Evolutionary conservation across 2,888 invertebrate species (phyloP), one percentile per base, ranked within the genome.

Genomic region (Micoletzkya japonica): DNA sequence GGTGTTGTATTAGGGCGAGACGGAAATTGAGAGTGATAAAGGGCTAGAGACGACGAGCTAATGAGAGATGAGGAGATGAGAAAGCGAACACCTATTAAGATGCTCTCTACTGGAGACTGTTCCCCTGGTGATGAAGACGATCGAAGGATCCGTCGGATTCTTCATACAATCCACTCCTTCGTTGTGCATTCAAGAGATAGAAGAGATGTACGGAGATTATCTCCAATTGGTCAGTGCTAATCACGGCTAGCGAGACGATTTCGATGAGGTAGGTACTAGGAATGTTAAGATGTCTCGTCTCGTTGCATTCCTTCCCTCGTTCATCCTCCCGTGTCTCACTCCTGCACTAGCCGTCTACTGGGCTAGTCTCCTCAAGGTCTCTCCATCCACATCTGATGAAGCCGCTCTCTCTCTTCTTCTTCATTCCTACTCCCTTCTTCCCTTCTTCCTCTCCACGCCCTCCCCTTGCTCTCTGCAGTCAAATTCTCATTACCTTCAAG

Each of bases 151-250:
- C 20, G 49, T 30, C 28, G 44, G 44, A 7, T 61, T 61, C 49
- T 28, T 61, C n/a, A 30, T 61, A 4, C 61, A 61, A 20, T 49
- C 49, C 17, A n/a, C 30, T n/a, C n/a, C n/a, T n/a, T n/a, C n/a
- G n/a, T n/a, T n/a, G n/a, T n/a, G n/a, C 2, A 61, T 61, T 2
- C 44, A 61, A 34, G 20, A 49, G 32, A 49, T 61, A n/a, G 20
- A 49, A 2, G 61, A 61, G 49, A n/a, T 6, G 20, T 44, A 61
- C 4, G 3, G 61, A 17, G 61, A 61, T 6, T 61, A 61, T 49
- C 49, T 61, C 10, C n/a, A 49, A 24, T n/a, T 61, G 61, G 61
- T 61, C 14, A 17, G 61, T 44, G 4, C 32, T 14, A 44, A 44
- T 20, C 10, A 44, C 44, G n/a, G n/a, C n/a, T n/a, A n/a, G n/a